Conservation (phyloP, 2,888 invertebrate species). For the Napeogenes inachia region DNA sequence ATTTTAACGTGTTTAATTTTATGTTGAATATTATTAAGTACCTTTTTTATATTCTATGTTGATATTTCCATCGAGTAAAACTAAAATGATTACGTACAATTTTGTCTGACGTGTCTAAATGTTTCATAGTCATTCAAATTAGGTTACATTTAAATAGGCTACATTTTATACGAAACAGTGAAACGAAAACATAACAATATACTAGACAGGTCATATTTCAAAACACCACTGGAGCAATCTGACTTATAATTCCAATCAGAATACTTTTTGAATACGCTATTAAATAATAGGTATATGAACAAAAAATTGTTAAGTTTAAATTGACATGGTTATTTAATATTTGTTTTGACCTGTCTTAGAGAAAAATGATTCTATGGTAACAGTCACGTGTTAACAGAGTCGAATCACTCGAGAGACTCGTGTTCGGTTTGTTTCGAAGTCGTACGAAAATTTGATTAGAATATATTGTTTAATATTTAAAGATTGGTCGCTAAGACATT, state of each 20-base stretch:
- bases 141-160: slow-evolving; percentile 1
- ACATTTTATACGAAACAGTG: not conserved
- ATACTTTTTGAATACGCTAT: not conserved
- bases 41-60: too few relatives aligned
- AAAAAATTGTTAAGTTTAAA: too few relatives aligned
- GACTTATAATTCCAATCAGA: not conserved
- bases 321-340: not conserved
- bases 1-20: not conserved
- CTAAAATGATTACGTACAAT: not conserved
- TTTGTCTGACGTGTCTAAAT: slow-evolving; percentile 2
- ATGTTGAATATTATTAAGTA: not conserved
- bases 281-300: too few relatives aligned
- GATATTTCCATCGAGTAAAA: too few relatives aligned
- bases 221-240: not conserved
- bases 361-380: slow-evolving; percentile 14
- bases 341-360: not conserved
- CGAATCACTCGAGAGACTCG: slow-evolving; percentile 22
- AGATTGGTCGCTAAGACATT: too few relatives aligned
- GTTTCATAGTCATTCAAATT: slow-evolving; percentile 1
- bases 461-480: too few relatives aligned
- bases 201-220: not conserved
- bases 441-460: too few relatives aligned
- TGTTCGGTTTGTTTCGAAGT: slow-evolving; percentile 1
- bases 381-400: slow-evolving; percentile 20
- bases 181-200: not conserved